Conservation (phyloP, 2,113 vertebrate species). For the Ammodytes dubius region DNA sequence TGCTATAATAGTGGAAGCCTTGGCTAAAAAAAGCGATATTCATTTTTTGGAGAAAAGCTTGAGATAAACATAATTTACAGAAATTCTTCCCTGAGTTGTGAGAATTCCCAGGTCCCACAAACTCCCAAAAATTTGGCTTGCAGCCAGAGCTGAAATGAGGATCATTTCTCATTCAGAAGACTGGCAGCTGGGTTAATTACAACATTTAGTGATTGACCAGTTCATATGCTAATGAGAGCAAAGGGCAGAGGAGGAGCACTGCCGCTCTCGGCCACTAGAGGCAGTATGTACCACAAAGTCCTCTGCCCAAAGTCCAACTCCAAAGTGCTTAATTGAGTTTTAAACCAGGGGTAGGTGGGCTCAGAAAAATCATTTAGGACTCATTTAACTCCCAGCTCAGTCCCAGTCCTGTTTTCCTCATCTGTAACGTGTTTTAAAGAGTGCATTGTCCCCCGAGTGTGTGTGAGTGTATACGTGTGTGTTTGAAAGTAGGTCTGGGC, state of each 20-base stretch:
- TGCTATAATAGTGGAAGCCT: neutral
- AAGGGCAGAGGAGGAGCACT: constrained; percentile 51
- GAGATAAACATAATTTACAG: constrained; percentile 1
- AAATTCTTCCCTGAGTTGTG: neutral
- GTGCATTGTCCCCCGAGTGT: constrained; percentile 57
- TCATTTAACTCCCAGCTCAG: constrained; percentile 23
- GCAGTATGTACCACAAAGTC: constrained; percentile 87
- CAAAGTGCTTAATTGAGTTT: constrained; percentile 60
- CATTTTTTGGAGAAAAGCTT: neutral
- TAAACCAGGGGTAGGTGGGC: constrained; percentile 27
- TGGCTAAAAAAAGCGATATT: neutral
- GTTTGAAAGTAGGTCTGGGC: constrained; percentile 79
- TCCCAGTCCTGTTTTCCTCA: constrained; percentile 16
- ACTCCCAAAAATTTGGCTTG: constrained; percentile 8
- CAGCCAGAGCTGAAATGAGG: neutral
- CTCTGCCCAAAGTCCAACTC: constrained; percentile 56
- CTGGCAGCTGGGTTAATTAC: constrained; percentile 25
- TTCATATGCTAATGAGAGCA: constrained; percentile 61
- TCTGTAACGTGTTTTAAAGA: constrained; percentile 8
- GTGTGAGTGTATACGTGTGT: constrained; percentile 70
- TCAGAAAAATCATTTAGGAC: constrained; percentile 46
- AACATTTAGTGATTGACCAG: constrained; percentile 18
- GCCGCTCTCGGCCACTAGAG: constrained; percentile 72
- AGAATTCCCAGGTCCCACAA: neutral
- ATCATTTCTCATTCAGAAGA: neutral